Conservation (phyloP, 1,140 invertebrate genomes). For the Akabosia matsudoensis region DNA sequence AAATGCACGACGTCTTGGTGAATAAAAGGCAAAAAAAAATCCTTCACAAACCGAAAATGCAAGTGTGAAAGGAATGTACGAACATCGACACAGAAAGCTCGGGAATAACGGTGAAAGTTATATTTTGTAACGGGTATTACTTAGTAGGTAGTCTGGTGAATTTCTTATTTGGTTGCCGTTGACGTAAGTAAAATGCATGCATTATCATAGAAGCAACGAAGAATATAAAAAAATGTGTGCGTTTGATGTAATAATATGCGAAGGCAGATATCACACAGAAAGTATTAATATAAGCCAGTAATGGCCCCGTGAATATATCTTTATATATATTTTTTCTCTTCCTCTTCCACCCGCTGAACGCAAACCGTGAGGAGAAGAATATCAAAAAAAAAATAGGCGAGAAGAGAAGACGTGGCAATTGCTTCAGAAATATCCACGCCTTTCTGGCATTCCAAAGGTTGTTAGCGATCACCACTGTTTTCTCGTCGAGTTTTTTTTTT, state of each 20-base stretch:
- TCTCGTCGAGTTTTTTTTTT: background rate
- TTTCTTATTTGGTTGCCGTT: no score
- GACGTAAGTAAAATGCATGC: background rate
- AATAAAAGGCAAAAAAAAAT: no score
- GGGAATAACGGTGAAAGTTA: no score
- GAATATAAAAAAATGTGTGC: background rate
- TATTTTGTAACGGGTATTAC: no score
- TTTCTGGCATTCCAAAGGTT: constrained; percentile 22
- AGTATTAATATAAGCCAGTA: background rate
- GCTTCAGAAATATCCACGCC: constrained; percentile 10
- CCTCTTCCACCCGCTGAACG: background rate
- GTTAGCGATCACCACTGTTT: background rate
- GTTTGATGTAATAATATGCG: background rate
- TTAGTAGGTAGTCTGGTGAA: no score
- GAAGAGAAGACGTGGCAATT: constrained; percentile 23
- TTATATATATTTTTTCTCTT: background rate
- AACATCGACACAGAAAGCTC: no score
- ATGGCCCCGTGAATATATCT: background rate
- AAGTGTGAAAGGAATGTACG: no score
- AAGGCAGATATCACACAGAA: background rate
- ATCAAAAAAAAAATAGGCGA: background rate
- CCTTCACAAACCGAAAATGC: no score
- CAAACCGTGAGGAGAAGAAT: background rate
- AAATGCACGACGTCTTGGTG: no score
- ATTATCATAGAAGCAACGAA: background rate